A percentile compares a stretch with the other conserved stretches of the same genome.
These are phyloP conservation scores for Herpetotheres cachinnans DNA, from an alignment of 2,113 vertebrate species.

Conservation along the genomic window DNA sequence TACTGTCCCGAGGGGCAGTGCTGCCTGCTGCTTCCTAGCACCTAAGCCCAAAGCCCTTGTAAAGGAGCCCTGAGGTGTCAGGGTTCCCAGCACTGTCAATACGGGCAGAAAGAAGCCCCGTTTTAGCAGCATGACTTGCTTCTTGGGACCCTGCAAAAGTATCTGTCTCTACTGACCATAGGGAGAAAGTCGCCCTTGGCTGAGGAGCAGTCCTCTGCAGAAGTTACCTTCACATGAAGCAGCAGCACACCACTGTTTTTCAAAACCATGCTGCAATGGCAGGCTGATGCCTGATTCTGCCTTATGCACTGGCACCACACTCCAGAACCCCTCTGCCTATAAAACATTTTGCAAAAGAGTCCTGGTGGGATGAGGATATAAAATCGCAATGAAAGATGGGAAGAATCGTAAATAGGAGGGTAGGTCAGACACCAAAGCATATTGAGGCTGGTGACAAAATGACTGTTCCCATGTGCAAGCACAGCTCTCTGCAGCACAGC, in stretches of 20 bases:
- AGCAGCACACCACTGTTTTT: neutral
- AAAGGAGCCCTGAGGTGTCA: neutral
- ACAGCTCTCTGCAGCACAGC: neutral
- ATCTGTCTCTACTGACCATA: rapidly evolving
- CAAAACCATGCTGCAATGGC: neutral
- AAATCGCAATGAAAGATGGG: neutral
- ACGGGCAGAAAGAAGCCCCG: neutral
- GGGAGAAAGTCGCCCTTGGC: rapidly evolving
- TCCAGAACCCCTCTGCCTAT: neutral
- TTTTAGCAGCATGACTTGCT: neutral
- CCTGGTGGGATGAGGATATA: neutral
- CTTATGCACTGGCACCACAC: neutral
- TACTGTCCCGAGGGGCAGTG: neutral
- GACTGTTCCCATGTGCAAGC: conserved; percentile 12
- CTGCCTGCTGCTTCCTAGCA: neutral
- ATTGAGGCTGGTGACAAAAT: conserved; percentile 1
- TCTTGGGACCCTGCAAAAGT: neutral
- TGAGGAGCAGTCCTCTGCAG: neutral
- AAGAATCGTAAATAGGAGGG: conserved; percentile 1
- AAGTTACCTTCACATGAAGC: neutral
- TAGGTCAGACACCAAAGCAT: neutral
- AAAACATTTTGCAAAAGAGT: neutral
- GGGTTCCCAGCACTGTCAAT: neutral
- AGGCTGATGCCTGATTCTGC: neutral
- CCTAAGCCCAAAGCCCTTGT: neutral